Conservation (phyloP, 2,797 vertebrate genomes). For the Anguilla anguilla region DNA sequence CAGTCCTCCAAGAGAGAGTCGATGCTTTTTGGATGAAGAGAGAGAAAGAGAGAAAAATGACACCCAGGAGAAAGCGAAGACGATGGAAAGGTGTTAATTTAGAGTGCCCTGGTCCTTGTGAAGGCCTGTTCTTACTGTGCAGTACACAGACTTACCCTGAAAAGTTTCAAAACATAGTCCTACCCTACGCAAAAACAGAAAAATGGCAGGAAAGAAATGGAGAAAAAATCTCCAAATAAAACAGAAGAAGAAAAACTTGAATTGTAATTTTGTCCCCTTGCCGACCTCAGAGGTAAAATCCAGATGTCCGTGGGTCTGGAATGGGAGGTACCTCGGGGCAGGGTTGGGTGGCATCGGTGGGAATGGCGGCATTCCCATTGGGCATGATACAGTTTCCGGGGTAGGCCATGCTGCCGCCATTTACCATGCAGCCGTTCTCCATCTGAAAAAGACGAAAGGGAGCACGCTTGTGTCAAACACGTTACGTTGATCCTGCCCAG, state of each 20-base stretch:
- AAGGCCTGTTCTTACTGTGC: background rate
- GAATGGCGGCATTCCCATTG: constrained; percentile 53
- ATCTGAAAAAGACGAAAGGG: constrained; percentile 50
- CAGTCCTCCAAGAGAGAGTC: background rate
- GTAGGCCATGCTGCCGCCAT: constrained; percentile 40
- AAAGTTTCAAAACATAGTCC: background rate
- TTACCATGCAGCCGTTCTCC: constrained; percentile 66
- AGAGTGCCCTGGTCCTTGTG: background rate
- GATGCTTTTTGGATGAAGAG: background rate
- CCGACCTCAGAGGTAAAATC: constrained; percentile 69
- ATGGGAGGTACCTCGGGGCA: constrained; percentile 56
- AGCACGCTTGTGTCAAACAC: background rate
- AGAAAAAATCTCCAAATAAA: constrained; percentile 28
- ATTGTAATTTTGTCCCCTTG: constrained; percentile 39
- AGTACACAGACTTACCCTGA: constrained; percentile 1
- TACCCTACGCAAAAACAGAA: background rate
- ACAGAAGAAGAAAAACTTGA: constrained; percentile 42
- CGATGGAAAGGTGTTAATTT: background rate
- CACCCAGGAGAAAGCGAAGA: background rate
- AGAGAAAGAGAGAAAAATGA: background rate
- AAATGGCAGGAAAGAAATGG: background rate
- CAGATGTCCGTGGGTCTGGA: constrained; percentile 57
- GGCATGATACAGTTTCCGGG: constrained; percentile 54
- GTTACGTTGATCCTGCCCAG: background rate
- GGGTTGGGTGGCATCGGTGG: constrained; percentile 56